phyloP scores from a whole-genome alignment of 2,797 vertebrate genomes.

The Gouania willdenowi region DNA sequence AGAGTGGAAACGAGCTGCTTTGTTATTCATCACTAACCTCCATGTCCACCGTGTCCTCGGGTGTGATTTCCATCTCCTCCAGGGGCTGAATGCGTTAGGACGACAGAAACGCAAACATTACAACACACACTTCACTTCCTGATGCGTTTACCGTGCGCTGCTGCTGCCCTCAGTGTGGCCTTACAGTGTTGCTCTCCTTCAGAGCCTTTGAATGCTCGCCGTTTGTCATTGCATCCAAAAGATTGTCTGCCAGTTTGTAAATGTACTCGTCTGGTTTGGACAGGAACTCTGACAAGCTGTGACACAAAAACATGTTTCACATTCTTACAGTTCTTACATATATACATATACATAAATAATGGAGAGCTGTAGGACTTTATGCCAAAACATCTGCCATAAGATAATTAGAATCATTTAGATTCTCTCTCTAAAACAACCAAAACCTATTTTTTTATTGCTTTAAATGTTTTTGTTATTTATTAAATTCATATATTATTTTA shows the following conservation, averaged over 20 bases:
- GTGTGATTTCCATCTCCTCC: slow-evolving; percentile 20
- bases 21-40: slow-evolving; percentile 52
- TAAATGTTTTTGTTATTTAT: too few species aligned
- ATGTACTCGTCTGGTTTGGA: slow-evolving; percentile 86
- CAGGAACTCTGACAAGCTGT: slow-evolving; percentile 85
- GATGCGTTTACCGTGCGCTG: too few species aligned
- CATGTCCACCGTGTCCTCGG: slow-evolving; percentile 17
- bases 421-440: too few species aligned
- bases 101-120: not conserved
- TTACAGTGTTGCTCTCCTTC: slow-evolving; percentile 77
- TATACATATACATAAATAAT: too few species aligned
- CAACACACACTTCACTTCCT: not conserved
- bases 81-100: slow-evolving; percentile 31
- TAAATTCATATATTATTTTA: too few species aligned
- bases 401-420: too few species aligned
- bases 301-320: slow-evolving; percentile 3
- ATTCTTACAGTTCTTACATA: too few species aligned
- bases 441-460: too few species aligned
- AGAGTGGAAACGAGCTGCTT: not conserved
- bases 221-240: slow-evolving; percentile 90
- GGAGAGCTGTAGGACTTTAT: too few species aligned
- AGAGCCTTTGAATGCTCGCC: slow-evolving; percentile 88
- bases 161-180: slow-evolving; percentile 14
- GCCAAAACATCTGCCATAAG: too few species aligned
- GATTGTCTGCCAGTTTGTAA: slow-evolving; percentile 88